These are phyloP conservation scores for Ophiodon elongatus DNA, from an alignment of 2,113 vertebrate genomes.

Conservation along the genomic window DNA sequence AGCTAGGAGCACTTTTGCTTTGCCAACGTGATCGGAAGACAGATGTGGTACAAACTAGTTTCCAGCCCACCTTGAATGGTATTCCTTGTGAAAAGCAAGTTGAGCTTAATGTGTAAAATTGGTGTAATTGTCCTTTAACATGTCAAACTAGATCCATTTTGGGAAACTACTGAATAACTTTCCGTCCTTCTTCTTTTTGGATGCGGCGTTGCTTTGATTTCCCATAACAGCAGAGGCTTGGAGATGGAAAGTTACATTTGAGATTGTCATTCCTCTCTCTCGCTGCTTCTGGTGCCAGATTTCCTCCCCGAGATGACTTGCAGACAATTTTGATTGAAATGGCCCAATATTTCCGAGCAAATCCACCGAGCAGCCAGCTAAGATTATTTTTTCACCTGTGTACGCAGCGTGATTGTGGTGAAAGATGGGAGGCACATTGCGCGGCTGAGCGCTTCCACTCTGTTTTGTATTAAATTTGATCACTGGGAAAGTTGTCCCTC, in stretches of 20 bases:
- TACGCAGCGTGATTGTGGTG: conserved; percentile 47
- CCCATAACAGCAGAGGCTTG: conserved; percentile 22
- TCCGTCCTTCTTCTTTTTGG: background rate
- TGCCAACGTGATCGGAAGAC: too few relatives aligned
- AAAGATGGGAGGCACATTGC: conserved; percentile 52
- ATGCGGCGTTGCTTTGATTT: conserved; percentile 37
- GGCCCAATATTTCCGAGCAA: conserved; percentile 57
- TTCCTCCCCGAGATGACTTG: conserved; percentile 49
- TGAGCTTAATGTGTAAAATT: background rate
- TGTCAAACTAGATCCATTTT: background rate
- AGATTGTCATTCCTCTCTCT: conserved; percentile 38
- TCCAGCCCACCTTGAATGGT: background rate
- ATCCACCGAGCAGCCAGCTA: conserved; percentile 50
- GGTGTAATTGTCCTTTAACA: background rate
- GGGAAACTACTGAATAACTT: conserved; percentile 17
- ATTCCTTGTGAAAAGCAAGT: background rate
- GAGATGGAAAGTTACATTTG: conserved; percentile 44
- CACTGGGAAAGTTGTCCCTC: conserved; percentile 58
- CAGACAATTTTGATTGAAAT: conserved; percentile 65
- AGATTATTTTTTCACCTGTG: conserved; percentile 71
- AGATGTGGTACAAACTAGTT: conserved; percentile 5
- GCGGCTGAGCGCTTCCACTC: conserved; percentile 53
- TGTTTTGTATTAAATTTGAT: conserved; percentile 68
- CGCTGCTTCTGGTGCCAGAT: conserved; percentile 37
- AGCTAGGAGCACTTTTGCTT: background rate